Evolutionary conservation across 2,113 vertebrate genomes (phyloP).

Genomic region (Tauraco erythrolophus): DNA sequence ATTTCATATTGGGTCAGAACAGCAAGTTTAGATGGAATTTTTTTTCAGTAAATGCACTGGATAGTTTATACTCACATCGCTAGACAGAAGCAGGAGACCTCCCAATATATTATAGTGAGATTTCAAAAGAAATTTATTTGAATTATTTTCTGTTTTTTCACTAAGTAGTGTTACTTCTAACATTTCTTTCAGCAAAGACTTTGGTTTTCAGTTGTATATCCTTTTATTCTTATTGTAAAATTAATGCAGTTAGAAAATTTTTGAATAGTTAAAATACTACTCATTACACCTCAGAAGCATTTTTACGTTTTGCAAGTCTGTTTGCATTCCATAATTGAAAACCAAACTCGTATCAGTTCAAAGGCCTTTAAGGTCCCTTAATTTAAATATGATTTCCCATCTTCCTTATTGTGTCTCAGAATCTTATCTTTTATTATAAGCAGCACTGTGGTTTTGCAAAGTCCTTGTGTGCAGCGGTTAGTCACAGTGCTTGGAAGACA

Average conservation of each 20-base stretch:
- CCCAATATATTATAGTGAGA: neutral
- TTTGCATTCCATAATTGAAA: neutral
- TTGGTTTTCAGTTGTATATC: rapidly evolving
- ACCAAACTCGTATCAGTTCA: neutral
- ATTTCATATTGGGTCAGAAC: neutral
- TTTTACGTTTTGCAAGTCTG: neutral
- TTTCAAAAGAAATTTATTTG: neutral
- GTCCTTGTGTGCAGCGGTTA: neutral
- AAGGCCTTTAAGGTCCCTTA: neutral
- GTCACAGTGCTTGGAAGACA: neutral
- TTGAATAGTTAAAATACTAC: neutral
- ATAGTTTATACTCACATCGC: neutral
- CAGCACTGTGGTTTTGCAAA: neutral
- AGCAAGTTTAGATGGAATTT: neutral
- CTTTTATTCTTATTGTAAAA: neutral
- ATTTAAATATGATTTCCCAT: neutral
- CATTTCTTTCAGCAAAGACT: neutral
- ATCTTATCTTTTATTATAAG: neutral
- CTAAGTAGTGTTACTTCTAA: neutral
- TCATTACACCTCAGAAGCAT: neutral
- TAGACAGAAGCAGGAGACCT: neutral
- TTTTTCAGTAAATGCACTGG: neutral
- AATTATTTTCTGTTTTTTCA: neutral
- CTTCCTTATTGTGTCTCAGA: neutral
- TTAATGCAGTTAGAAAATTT: neutral